Evolutionary conservation across 2,888 invertebrate genomes (phyloP).

Genomic region (Xiphydria camelus): DNA sequence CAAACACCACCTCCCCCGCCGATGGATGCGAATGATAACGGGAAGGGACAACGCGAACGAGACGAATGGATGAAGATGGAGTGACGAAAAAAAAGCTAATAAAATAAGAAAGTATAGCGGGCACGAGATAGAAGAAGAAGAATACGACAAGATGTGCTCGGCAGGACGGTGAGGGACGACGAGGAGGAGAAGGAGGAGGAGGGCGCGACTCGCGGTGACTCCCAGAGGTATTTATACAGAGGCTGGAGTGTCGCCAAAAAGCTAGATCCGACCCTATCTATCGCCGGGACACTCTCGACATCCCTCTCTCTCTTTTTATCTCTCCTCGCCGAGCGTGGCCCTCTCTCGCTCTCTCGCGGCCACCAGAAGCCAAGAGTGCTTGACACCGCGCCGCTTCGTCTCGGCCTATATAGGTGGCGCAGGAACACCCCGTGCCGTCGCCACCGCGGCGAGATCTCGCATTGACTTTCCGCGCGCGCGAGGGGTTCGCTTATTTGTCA

Average conservation of each 20-base stretch:
- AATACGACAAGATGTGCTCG: constrained; percentile 27
- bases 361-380: constrained; percentile 24
- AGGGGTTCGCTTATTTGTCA: constrained; percentile 38
- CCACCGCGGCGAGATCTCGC: constrained; percentile 25
- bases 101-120: constrained; percentile 7
- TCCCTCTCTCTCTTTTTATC: neutral
- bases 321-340: neutral
- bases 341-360: neutral
- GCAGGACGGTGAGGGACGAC: constrained; percentile 10
- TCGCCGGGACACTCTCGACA: constrained; percentile 34
- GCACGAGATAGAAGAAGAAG: constrained; percentile 17
- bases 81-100: neutral
- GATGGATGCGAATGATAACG: no score
- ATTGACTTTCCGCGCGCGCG: constrained; percentile 30
- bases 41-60: neutral
- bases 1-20: no score
- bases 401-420: constrained; percentile 22
- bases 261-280: constrained; percentile 50
- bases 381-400: constrained; percentile 30
- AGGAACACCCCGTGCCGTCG: neutral
- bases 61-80: neutral
- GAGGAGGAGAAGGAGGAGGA: constrained; percentile 19
- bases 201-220: constrained; percentile 41
- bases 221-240: constrained; percentile 52
- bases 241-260: constrained; percentile 55